Percentiles rank a stretch among this genome's conserved stretches.
phyloP scores from a whole-genome alignment of 1,140 invertebrate genomes.

The Marisa cornuarietis region DNA sequence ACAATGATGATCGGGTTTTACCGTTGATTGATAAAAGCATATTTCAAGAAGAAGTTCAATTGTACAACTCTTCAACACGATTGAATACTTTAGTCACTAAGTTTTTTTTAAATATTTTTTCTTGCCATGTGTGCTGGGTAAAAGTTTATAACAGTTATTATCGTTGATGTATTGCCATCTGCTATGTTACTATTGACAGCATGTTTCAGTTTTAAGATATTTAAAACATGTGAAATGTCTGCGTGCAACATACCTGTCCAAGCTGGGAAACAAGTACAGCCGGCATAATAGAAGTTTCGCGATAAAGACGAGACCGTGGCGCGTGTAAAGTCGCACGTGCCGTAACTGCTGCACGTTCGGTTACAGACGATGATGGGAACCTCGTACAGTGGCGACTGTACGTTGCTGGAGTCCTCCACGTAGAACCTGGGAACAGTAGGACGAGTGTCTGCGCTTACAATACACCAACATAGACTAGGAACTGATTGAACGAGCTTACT shows the following conservation, averaged over 20 bases:
- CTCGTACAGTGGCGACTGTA: background rate
- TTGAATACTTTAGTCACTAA: no score
- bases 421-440: background rate
- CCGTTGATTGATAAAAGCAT: no score
- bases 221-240: background rate
- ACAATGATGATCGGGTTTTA: no score
- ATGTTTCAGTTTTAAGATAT: background rate
- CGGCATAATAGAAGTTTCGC: background rate
- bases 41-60: no score
- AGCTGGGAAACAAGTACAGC: background rate
- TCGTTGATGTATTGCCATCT: background rate
- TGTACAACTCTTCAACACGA: no score
- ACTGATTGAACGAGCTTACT: no score
- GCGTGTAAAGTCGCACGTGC: conserved; percentile 1
- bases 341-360: background rate
- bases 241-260: background rate
- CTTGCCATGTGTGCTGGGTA: no score
- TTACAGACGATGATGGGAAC: background rate
- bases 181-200: background rate
- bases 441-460: background rate
- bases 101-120: no score
- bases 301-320: background rate
- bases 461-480: no score
- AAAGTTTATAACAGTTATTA: no score
- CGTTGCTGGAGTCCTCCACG: background rate